Evolutionary conservation across 2,888 invertebrate genomes (phyloP).

Genomic region (Maniola hyperantus): DNA sequence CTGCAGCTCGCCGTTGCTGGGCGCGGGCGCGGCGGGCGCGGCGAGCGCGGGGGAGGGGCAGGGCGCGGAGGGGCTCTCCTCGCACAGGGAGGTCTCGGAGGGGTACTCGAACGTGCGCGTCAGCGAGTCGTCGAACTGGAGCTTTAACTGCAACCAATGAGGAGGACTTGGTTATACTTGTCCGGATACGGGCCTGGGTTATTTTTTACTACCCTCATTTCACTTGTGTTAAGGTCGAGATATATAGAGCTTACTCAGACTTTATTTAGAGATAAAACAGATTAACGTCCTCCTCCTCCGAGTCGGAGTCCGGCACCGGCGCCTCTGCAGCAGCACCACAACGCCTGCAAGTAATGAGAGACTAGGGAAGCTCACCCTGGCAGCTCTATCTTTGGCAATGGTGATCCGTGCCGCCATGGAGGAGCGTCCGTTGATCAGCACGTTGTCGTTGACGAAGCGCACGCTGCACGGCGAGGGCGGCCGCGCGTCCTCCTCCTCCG

Average conservation of each 20-base stretch:
- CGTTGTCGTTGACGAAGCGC: constrained; percentile 92
- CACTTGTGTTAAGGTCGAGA: too few species aligned
- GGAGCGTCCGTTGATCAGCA: constrained; percentile 94
- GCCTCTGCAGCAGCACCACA: too few species aligned
- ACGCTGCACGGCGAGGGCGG: constrained; percentile 93
- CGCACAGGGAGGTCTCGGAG: constrained; percentile 90
- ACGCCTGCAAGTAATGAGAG: too few species aligned
- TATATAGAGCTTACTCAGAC: too few species aligned
- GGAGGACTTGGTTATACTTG: neutral
- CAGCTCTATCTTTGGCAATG: constrained; percentile 61
- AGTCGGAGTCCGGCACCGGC: too few species aligned
- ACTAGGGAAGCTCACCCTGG: constrained; percentile 79
- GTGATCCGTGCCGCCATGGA: constrained; percentile 86
- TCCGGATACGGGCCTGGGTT: too few species aligned
- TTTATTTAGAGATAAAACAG: too few species aligned
- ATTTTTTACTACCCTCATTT: too few species aligned
- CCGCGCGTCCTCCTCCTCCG: constrained; percentile 74
- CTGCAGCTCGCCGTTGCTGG: constrained; percentile 30
- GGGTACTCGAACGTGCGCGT: constrained; percentile 97
- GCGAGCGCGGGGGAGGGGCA: neutral
- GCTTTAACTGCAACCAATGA: constrained; percentile 86
- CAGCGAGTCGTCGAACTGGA: constrained; percentile 94
- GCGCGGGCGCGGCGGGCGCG: constrained; percentile 36
- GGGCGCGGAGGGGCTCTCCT: neutral
- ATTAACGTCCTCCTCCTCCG: too few species aligned